Evolutionary conservation across 2,797 vertebrate genomes (phyloP).

Genomic region (Thamnophis elegans): DNA sequence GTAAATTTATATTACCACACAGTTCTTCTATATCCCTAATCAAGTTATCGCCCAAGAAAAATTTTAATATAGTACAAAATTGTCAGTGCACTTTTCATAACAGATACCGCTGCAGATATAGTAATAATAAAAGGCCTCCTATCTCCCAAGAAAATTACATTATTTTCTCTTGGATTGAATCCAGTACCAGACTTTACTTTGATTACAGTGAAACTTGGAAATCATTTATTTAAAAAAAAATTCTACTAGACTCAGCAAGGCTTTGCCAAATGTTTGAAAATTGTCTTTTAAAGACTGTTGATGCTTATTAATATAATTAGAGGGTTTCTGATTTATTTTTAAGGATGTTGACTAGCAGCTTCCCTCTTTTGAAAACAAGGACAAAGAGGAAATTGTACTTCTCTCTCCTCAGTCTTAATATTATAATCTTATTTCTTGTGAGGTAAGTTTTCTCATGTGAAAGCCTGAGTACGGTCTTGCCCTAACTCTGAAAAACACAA

Average conservation of each 20-base stretch:
- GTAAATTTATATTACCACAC: not conserved
- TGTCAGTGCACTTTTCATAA: constrained; percentile 32
- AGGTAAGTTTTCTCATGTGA: not conserved
- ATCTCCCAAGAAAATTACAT: constrained; percentile 11
- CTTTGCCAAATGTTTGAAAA: not conserved
- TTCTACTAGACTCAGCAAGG: not conserved
- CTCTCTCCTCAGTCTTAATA: not conserved
- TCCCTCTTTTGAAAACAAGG: not conserved
- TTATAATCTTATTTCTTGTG: not conserved
- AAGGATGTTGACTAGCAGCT: not conserved
- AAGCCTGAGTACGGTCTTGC: not conserved
- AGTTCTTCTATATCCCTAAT: constrained; percentile 6
- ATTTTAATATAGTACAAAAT: not conserved
- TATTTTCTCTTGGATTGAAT: constrained; percentile 5
- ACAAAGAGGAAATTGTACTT: not conserved
- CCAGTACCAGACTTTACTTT: not conserved
- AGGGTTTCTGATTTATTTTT: not conserved
- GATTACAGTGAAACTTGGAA: fast-evolving
- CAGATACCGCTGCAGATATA: not conserved
- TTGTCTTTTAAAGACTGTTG: not conserved
- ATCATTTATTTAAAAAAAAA: too few relatives aligned
- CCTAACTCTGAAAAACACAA: not conserved
- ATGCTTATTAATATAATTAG: not conserved
- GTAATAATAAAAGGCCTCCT: not conserved
- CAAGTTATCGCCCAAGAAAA: not conserved